These are phyloP conservation scores for Agriopis leucophaearia DNA, from an alignment of 2,888 invertebrate genomes.

Conservation along the genomic window DNA sequence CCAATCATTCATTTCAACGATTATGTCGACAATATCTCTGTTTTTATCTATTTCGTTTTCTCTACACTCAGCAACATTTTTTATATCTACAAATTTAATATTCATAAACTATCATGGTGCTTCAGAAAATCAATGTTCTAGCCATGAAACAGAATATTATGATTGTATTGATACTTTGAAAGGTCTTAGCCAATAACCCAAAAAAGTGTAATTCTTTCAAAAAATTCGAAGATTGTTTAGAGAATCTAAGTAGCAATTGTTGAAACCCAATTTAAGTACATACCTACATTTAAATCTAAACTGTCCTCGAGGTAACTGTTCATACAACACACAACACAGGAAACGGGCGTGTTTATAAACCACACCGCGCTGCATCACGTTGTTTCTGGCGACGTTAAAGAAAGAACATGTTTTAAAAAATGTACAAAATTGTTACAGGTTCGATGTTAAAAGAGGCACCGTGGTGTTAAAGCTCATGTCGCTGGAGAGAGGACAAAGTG, in stretches of 20 bases:
- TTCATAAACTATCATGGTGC: not conserved
- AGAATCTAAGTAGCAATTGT: not conserved
- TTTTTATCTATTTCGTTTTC: constrained; percentile 4
- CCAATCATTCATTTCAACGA: constrained; percentile 11
- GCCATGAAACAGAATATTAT: not conserved
- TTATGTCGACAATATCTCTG: constrained; percentile 10
- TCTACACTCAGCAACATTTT: not conserved
- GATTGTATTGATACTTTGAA: too few species aligned
- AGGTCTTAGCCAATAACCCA: too few species aligned
- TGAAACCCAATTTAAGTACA: constrained; percentile 2
- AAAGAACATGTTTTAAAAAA: constrained; percentile 6
- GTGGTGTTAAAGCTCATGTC: constrained; percentile 32
- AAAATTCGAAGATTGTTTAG: not conserved
- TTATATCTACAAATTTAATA: too few species aligned
- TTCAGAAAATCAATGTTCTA: not conserved
- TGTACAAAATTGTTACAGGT: constrained; percentile 7
- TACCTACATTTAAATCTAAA: constrained; percentile 19
- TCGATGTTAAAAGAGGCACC: constrained; percentile 8
- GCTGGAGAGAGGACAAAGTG: constrained; percentile 27
- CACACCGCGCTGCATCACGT: not conserved
- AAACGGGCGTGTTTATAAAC: constrained; percentile 16
- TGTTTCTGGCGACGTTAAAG: constrained; percentile 7
- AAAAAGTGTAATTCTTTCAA: too few species aligned
- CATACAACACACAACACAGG: constrained; percentile 8
- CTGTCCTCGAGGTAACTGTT: constrained; percentile 2